These are phyloP conservation scores for Catalaphyllia jardinei DNA, from an alignment of 64 coral and sea anemone species.

Conservation along the genomic window DNA sequence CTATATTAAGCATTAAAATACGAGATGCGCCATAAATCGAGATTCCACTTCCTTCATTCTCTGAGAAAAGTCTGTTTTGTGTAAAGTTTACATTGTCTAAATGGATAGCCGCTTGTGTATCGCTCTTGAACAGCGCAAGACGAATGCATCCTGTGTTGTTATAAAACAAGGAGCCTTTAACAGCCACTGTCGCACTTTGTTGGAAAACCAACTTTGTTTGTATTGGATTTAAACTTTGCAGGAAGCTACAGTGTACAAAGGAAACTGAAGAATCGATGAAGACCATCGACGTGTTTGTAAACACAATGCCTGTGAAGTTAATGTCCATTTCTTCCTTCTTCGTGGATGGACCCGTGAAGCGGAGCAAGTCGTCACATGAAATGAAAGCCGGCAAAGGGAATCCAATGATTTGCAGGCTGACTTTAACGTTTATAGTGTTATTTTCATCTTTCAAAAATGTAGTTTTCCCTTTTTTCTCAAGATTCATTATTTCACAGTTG, in stretches of 20 bases:
- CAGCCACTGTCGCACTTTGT: neutral
- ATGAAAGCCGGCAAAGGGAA: neutral
- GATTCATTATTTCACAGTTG: neutral
- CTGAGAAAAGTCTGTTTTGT: neutral
- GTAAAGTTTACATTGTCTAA: neutral
- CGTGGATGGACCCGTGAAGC: neutral
- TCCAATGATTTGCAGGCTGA: neutral
- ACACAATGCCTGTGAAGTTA: neutral
- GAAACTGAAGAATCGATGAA: slow-evolving; percentile 11
- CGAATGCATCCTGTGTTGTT: slow-evolving; percentile 3
- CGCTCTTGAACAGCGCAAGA: neutral
- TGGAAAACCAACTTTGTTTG: neutral
- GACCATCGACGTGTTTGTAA: neutral
- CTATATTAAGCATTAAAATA: neutral
- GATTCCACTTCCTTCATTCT: neutral
- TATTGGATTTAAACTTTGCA: neutral
- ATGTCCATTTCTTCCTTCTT: neutral
- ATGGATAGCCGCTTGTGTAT: neutral
- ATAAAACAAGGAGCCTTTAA: neutral
- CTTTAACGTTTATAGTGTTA: neutral
- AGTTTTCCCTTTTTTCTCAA: neutral
- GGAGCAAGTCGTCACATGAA: neutral
- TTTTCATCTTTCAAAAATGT: neutral
- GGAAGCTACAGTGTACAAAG: slow-evolving; percentile 12
- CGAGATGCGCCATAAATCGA: neutral